Evolutionary conservation across 2,797 vertebrate species (phyloP), one percentile per base, ranked within the genome.

Genomic region (Bovichtus diacanthus): DNA sequence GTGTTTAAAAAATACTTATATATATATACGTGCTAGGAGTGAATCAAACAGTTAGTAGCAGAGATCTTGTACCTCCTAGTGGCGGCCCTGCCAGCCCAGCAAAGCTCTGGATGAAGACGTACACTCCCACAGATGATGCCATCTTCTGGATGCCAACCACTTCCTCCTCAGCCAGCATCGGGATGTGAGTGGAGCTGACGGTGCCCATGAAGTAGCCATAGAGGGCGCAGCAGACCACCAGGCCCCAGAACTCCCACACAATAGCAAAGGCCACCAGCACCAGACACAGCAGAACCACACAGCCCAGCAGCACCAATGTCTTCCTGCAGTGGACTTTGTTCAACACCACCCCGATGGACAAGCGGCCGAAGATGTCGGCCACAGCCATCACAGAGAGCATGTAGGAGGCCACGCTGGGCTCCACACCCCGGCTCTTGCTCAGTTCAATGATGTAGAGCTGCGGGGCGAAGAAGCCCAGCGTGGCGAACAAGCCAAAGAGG

Each of bases 401-500:
- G 84, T 95, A 96, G 0, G 97, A 96, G 0, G 98, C 96, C 23
- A 78, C 89, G 60, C 93, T 91, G 13, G 94, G 92, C 18, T 93
- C 50, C 1, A 99, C 94, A 15, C 96, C 97, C 0, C 96, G 93
- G 76, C 96, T 97, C 75, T 96, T 94, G 46, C 96, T 96, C 81
- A 99, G 87, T 2, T 98, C 96, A 0, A 99, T 97, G 84, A 99
- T 86, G 82, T 98, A 99, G 13, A 99, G 91, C 77, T 97, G 97
- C 0, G 98, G 98, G 0, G 97, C 98, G 0, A 99, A 99, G 92
- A 99, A 99, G 29, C 97, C 98, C 84, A 99, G 90, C 0, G 97
- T 98, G 68, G 97, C 97, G 0, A 99, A 99, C 23, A 99, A 95
- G 34, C 98, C 98, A 15, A 99, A 99, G 5, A 99, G 88, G 1